Evolutionary conservation across 1,140 invertebrate species (phyloP), one percentile per base, ranked within the genome.

Genomic region (Penaeus japonicus): DNA sequence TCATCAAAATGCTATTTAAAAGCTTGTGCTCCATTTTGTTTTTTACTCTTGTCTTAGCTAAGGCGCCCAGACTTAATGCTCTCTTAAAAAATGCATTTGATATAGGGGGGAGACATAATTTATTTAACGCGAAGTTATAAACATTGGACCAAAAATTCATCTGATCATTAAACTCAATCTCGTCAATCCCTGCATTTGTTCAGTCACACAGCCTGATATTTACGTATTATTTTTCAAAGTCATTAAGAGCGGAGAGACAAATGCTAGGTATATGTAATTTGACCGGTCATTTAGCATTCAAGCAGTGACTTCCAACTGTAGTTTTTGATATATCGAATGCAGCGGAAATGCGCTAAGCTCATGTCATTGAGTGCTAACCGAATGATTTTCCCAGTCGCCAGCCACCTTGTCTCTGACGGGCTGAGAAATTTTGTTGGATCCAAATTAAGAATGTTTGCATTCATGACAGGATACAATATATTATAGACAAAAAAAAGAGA

Each of bases 151-250:
- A 82, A 59, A 82, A 82, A 12, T n/a, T 82, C 15, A 20, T 30
- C 80, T 59, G 53, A 59, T 82, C 80, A 18, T 82, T 59, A 82
- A 82, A 57, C 54, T 59, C 80, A 27, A 59, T 27, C 79, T 30
- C 24, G 47, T 30, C 32, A 35, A 22, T 79, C 77, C 54, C 54
- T 59, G 55, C 0, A 82, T 27, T 32, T 82, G 80, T 82, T 57
- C 80, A 82, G 55, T 82, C 80, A 57, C n/a, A 55, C 80, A 82
- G 80, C 27, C 80, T 59, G 80, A 82, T 82, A 10, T 82, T 82
- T 30, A 82, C 24, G 80, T 82, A 82, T 32, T 30, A 57, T 59
- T 55, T 82, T 82, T 59, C 27, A 24, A 80, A 54, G 15, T 80
- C 47, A 39, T 80, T 10, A 39, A 80, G 39, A 59, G 80, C 59